Evolutionary conservation across 37 sponge, comb jelly and placozoan species (phyloP), one percentile per base, ranked within the genome.

Genomic region (Aplysina aerophoba): DNA sequence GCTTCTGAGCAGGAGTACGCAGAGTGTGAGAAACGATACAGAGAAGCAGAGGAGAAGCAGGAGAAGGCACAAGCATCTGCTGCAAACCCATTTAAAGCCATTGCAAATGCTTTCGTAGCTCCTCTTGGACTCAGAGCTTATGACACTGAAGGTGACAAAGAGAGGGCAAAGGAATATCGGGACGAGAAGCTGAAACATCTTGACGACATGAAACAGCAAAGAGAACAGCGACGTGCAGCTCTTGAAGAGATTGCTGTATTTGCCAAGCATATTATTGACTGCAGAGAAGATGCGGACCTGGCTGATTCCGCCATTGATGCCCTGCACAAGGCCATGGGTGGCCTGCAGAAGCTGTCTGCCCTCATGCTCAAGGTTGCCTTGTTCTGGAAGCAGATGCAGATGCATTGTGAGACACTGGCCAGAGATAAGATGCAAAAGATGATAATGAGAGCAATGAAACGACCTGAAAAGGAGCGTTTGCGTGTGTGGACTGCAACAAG

Each of bases 341-440:
- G 61, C 41, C 80, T 92, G 54, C 73, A 88, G 55, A 20, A 79
- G 27, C 92, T 92, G 17, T 71, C 92, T 60, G 73, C 86, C 27
- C 68, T 92, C 1, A 92, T 92, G 92, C 73, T 85, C 81, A 72
- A 82, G 58, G 89, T 80, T 22, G 92, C 92, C 16, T 37, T 79
- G 15, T 92, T 92, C 38, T 92, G 92, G 92, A 66, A 77, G n/a
- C 82, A 81, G 50, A 77, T 92, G 86, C 83, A 88, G 44, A 53
- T 61, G 14, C 89, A 92, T 39, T 92, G 92, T 55, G 44, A 85
- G 25, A 4, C 22, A 15, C 56, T 92, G 16, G 80, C 83, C 19
- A 59, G 83, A 1, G 30, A 27, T 27, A 33, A 61, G 17, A 72
- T 91, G 65, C 57, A 60, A 68, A 41, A 73, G 34, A 24, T 21